Evolutionary conservation across 2,113 vertebrate species (phyloP).

Genomic region (Scatophagus argus): DNA sequence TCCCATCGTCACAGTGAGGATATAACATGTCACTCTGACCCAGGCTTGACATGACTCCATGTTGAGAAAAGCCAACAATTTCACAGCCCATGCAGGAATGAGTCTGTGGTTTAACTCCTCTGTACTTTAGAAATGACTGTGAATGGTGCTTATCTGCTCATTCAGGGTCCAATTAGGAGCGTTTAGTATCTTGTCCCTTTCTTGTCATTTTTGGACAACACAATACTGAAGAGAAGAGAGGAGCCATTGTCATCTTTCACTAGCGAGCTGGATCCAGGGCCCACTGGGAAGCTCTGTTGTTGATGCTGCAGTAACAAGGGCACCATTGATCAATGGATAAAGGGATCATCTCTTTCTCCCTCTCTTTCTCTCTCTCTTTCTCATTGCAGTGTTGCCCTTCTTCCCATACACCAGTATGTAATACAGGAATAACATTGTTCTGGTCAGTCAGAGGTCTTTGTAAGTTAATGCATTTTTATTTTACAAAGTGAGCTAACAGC

Average conservation of each 20-base stretch:
- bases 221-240: conserved; percentile 9
- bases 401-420: not conserved
- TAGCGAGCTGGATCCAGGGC: not conserved
- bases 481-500: not conserved
- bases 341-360: not conserved
- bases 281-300: conserved; percentile 21
- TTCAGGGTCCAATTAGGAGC: not conserved
- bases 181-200: not conserved
- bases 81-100: not conserved
- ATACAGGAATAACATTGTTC: not conserved
- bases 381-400: not conserved
- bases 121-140: not conserved
- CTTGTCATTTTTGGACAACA: not conserved
- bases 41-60: not conserved
- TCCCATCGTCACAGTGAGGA: not conserved
- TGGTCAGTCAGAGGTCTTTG: not conserved
- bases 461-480: not conserved
- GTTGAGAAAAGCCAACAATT: not conserved
- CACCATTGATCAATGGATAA: conserved; percentile 1
- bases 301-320: not conserved
- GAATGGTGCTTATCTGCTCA: not conserved
- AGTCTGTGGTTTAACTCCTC: not conserved
- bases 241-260: conserved; percentile 6
- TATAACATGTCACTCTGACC: not conserved
- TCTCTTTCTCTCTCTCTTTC: not conserved